These are phyloP conservation scores for Papilio helenus DNA, from an alignment of 1,140 invertebrate genomes.

Conservation along the genomic window DNA sequence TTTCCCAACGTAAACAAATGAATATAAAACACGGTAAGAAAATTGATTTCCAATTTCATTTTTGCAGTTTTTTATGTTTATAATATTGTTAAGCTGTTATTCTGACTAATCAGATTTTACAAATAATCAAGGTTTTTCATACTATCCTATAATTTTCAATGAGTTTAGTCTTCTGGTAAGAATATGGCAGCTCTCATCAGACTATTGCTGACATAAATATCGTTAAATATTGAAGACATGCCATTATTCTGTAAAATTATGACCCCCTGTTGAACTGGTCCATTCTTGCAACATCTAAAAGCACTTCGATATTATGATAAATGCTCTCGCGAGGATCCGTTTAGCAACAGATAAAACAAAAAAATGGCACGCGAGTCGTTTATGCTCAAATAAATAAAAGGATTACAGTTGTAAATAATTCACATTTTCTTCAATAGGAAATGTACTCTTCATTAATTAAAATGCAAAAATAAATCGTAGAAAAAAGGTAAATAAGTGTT, in stretches of 20 bases:
- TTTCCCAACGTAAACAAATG: not conserved
- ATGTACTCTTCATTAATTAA: too few species aligned
- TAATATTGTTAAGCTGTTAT: too few species aligned
- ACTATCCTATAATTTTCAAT: not conserved
- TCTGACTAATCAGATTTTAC: too few species aligned
- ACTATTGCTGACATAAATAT: not conserved
- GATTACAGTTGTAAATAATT: too few species aligned
- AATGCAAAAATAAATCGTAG: too few species aligned
- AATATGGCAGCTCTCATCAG: not conserved
- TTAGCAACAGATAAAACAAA: not conserved
- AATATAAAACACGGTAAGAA: not conserved
- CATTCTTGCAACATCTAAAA: not conserved
- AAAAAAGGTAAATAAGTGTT: too few species aligned
- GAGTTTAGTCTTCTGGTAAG: not conserved
- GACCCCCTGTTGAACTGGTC: not conserved
- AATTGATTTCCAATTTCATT: too few species aligned
- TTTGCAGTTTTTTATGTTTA: too few species aligned
- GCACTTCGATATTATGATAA: not conserved
- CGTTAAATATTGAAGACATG: not conserved
- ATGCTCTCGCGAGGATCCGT: conserved; percentile 1
- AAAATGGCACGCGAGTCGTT: not conserved
- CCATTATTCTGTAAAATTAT: not conserved
- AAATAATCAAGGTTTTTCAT: too few species aligned
- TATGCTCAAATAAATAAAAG: too few species aligned
- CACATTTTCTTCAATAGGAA: too few species aligned